Base-by-base conservation (phyloP, 2,113 vertebrate genomes). In the Hippocampus guttulatus region DNA sequence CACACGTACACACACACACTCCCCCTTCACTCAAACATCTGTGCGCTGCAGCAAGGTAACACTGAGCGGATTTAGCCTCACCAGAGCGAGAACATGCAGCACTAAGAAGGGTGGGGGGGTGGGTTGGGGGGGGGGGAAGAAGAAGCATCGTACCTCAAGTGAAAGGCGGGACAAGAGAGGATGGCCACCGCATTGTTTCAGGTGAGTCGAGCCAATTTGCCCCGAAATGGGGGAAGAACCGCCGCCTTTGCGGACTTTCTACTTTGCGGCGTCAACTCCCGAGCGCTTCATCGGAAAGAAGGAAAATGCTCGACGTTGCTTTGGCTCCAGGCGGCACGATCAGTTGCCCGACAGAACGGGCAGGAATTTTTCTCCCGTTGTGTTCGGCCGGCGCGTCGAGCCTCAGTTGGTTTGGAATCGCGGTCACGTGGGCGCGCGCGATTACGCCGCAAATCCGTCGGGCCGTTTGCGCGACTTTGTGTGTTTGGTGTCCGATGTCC, bases 181-280 rank as follows among this genome's bases (percentile, higher is more conserved):
- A 93, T 93, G 92, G 92, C 92, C 79, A 92, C 92, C 33, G 91
- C 91, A 33, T 89, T 93, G 78, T 93, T 88, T 79, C 92, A 93
- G 92, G 92, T 93, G 88, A 91, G 92, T 49, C 75, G 60, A 43
- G 23, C n/a, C 6, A 47, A 65, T 30, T 54, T 71, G 47, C n/a
- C n/a, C 73, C 57, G 5, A 9, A 51, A 38, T 38, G 33, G 33
- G 27, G 2, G 55, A 38, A 23, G 61, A 45, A 68, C 63, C 60
- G 66, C 64, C 81, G 75, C 52, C 27, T 68, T 68, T 66, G 55
- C 71, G 74, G 61, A 49, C 5, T 66, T 49, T 15, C 16, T 33
- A 16, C 12, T 68, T 27, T 21, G 33, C 33, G 33, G 38, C 16
- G 52, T 58, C 33, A 62, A 47, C 40, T 71, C 54, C 54, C 65